Percentiles rank a stretch among this genome's conserved stretches.
These are phyloP conservation scores for Myotis yumanensis DNA, from an alignment of 2,113 vertebrate genomes.

Conservation along the genomic window DNA sequence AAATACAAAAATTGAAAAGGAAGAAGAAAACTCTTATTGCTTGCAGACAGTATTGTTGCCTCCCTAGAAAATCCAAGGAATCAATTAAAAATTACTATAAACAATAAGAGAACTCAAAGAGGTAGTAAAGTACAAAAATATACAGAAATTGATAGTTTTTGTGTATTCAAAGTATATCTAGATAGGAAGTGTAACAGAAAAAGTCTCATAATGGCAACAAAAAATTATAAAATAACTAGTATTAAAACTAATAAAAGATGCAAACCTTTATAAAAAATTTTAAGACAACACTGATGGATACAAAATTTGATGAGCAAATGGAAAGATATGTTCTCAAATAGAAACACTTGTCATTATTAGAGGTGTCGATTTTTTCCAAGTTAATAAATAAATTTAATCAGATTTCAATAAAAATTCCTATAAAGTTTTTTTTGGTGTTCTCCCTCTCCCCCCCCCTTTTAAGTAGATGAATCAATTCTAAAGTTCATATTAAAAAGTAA, in stretches of 20 bases:
- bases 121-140: not conserved
- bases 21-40: constrained; percentile 6
- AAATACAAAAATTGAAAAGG: constrained; percentile 29
- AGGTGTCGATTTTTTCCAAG: constrained; percentile 20
- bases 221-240: constrained; percentile 33
- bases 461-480: not conserved
- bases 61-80: not conserved
- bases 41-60: not conserved
- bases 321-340: not conserved
- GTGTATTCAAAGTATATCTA: constrained; percentile 19
- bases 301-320: constrained; percentile 17
- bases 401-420: constrained; percentile 33
- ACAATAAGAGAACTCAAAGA: constrained; percentile 28
- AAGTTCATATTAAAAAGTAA: constrained; percentile 12
- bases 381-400: constrained; percentile 28
- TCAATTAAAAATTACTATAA: not conserved
- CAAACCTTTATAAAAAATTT: not conserved
- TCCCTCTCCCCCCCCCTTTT: too few species aligned
- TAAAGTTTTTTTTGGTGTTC: not conserved
- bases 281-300: not conserved
- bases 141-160: constrained; percentile 28
- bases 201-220: constrained; percentile 25
- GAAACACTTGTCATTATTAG: not conserved
- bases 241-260: not conserved
- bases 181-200: constrained; percentile 2